Evolutionary conservation across 2,113 vertebrate species (phyloP).

Genomic region (Myrmecobius fasciatus): DNA sequence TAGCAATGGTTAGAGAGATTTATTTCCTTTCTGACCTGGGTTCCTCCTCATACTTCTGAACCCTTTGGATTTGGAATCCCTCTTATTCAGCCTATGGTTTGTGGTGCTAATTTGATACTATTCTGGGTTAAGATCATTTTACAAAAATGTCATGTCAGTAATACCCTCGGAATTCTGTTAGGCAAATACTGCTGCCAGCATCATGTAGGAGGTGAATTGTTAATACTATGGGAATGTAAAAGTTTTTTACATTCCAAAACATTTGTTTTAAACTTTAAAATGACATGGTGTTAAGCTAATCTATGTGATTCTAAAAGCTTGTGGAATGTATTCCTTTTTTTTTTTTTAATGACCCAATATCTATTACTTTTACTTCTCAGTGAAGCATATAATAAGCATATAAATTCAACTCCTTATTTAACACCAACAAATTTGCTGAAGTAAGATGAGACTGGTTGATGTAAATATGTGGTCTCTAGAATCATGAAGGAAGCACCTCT

Average conservation of each 20-base stretch:
- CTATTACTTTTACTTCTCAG: background rate
- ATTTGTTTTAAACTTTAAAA: background rate
- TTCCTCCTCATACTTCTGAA: background rate
- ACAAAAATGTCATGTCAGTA: background rate
- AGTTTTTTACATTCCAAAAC: background rate
- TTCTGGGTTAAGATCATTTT: slow-evolving; percentile 1
- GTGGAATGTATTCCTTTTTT: background rate
- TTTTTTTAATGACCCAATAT: background rate
- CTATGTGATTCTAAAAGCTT: background rate
- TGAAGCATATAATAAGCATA: background rate
- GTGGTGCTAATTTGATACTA: background rate
- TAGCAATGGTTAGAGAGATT: background rate
- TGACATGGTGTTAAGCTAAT: background rate
- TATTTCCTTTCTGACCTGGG: background rate
- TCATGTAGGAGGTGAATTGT: background rate
- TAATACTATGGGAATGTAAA: slow-evolving; percentile 2
- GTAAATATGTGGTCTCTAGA: background rate
- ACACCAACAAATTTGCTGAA: background rate
- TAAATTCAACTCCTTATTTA: background rate
- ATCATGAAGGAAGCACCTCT: background rate
- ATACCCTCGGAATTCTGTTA: background rate
- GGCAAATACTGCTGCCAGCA: slow-evolving; percentile 8
- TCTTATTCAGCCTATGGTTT: background rate
- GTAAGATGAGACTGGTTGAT: background rate
- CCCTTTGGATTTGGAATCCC: background rate